Evolutionary conservation across 2,797 vertebrate species (phyloP).

Genomic region (Echiichthys vipera): DNA sequence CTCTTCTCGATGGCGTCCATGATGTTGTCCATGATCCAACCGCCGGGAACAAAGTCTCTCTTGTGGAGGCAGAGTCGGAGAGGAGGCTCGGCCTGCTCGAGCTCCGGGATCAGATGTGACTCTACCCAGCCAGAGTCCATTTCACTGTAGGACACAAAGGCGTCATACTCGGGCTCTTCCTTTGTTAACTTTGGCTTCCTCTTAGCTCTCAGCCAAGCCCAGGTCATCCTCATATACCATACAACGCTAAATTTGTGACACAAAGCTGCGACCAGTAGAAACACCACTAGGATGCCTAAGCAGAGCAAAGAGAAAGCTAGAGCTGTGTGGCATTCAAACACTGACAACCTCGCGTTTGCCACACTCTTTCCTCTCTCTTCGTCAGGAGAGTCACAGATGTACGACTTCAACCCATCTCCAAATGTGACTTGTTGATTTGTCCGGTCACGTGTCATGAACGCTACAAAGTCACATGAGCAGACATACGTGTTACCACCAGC

Average conservation of each 20-base stretch:
- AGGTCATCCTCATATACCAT: constrained; percentile 87
- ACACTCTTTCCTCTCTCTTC: constrained; percentile 1
- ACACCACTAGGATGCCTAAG: constrained; percentile 49
- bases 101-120: constrained; percentile 80
- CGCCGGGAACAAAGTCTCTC: constrained; percentile 86
- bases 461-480: constrained; percentile 86
- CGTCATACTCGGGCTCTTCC: constrained; percentile 72
- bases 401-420: constrained; percentile 66
- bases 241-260: constrained; percentile 74
- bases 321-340: constrained; percentile 77
- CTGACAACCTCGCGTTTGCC: constrained; percentile 27
- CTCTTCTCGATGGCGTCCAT: constrained; percentile 89
- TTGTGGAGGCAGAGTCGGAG: constrained; percentile 86
- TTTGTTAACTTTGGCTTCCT: constrained; percentile 74
- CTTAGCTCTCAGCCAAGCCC: constrained; percentile 85
- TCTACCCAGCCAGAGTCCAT: constrained; percentile 88
- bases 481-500: constrained; percentile 77
- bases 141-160: constrained; percentile 88
- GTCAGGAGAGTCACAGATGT: constrained; percentile 69
- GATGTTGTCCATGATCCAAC: constrained; percentile 89
- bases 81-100: constrained; percentile 80
- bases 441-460: constrained; percentile 57
- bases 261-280: constrained; percentile 29
- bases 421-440: constrained; percentile 29
- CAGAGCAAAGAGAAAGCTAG: constrained; percentile 62